phyloP scores from a whole-genome alignment of 2,888 invertebrate genomes.

The Automeris io region DNA sequence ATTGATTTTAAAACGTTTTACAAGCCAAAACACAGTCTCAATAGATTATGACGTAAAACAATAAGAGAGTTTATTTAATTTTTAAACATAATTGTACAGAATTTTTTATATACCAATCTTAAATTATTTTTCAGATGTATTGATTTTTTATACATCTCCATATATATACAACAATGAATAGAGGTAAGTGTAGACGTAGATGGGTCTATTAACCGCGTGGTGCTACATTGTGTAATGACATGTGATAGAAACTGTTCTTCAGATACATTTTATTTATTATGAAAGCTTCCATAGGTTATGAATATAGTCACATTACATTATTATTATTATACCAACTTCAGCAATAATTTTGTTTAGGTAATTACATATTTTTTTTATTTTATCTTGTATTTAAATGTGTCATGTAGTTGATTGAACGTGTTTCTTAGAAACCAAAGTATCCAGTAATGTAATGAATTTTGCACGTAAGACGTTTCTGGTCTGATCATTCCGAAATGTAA shows the following conservation, averaged over 20 bases:
- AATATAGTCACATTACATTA: conserved; percentile 50
- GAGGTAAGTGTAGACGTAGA: conserved; percentile 70
- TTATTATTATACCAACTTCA: conserved; percentile 49
- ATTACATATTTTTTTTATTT: conserved; percentile 46
- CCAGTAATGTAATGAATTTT: conserved; percentile 36
- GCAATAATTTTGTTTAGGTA: conserved; percentile 66
- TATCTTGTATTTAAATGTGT: conserved; percentile 43
- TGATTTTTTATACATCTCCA: conserved; percentile 74
- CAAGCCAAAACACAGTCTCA: conserved; percentile 69
- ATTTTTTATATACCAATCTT: conserved; percentile 72
- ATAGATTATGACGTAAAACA: conserved; percentile 65
- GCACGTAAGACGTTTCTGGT: conserved; percentile 35
- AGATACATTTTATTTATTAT: conserved; percentile 74
- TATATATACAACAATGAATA: conserved; percentile 73
- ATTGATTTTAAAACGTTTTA: conserved; percentile 59
- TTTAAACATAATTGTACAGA: conserved; percentile 72
- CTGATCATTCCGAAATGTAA: conserved; percentile 31
- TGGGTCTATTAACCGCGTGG: conserved; percentile 76
- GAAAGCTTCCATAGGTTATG: conserved; percentile 69
- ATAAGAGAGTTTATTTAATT: conserved; percentile 75
- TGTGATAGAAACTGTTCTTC: conserved; percentile 75
- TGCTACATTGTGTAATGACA: conserved; percentile 75
- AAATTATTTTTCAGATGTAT: conserved; percentile 76
- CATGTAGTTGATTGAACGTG: conserved; percentile 41
- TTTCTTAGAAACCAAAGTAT: conserved; percentile 57